Evolutionary conservation across 2,797 vertebrate species (phyloP).

Genomic region (Centroberyx gerrardi): DNA sequence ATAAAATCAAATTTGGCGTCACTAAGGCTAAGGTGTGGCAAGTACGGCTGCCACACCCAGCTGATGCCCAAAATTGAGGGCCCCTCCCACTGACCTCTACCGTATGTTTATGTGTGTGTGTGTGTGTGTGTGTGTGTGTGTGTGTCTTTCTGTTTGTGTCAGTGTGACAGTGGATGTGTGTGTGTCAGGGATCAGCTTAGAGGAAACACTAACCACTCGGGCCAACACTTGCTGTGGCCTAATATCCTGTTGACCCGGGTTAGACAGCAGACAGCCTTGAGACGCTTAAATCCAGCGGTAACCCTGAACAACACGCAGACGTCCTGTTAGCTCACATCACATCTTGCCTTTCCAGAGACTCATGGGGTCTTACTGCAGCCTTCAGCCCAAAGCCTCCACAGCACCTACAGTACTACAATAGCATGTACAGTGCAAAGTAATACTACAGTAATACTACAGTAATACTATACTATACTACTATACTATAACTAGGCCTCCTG

Average conservation of each 20-base stretch:
- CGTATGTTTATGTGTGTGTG: neutral
- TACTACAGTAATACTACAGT: conserved; percentile 13
- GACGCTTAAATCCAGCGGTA: conserved; percentile 71
- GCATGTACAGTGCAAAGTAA: conserved; percentile 9
- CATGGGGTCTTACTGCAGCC: conserved; percentile 16
- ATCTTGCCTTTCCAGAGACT: conserved; percentile 43
- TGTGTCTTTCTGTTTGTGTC: conserved; percentile 43
- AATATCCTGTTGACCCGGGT: conserved; percentile 79
- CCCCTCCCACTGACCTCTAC: conserved; percentile 16
- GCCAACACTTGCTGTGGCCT: conserved; percentile 62
- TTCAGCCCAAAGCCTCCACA: conserved; percentile 26
- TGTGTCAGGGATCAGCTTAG: conserved; percentile 68
- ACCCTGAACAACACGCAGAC: conserved; percentile 63
- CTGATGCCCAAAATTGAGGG: conserved; percentile 2
- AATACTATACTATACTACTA: too few species aligned
- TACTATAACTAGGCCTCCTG: neutral
- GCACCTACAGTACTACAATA: neutral
- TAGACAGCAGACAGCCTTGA: conserved; percentile 75
- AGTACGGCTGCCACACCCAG: neutral
- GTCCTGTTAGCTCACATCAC: conserved; percentile 61
- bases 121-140: conserved; percentile 33
- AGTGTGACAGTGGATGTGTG: conserved; percentile 24
- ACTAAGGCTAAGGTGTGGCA: neutral
- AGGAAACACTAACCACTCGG: conserved; percentile 56
- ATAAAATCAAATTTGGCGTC: too few species aligned